phyloP scores from a whole-genome alignment of 2,888 invertebrate genomes.

The Rhingia rostrata region DNA sequence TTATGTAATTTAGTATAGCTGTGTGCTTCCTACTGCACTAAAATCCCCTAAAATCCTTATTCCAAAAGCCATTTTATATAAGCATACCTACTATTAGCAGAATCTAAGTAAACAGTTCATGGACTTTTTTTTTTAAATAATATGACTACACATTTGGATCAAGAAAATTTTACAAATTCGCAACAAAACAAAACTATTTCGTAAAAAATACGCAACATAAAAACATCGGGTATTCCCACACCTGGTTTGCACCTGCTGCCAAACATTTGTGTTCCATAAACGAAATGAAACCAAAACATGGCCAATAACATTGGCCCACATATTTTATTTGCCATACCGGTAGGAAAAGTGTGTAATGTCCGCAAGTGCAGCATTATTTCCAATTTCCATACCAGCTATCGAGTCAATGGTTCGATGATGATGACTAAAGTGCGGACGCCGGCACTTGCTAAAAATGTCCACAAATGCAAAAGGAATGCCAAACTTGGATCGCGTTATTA shows the following conservation, averaged over 20 bases:
- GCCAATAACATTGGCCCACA: conserved; percentile 58
- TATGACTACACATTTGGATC: too few relatives aligned
- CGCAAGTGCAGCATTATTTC: conserved; percentile 6
- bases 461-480: conserved; percentile 24
- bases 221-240: neutral
- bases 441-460: neutral
- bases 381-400: neutral
- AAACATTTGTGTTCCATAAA: conserved; percentile 6
- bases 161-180: too few relatives aligned
- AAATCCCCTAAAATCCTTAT: too few relatives aligned
- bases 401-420: neutral
- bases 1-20: too few relatives aligned
- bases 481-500: conserved; percentile 22
- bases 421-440: neutral
- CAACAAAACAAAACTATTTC: too few relatives aligned
- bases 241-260: neutral
- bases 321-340: conserved; percentile 15
- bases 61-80: too few relatives aligned
- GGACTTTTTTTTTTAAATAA: too few relatives aligned
- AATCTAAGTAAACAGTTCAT: too few relatives aligned
- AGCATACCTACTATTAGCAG: too few relatives aligned
- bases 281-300: conserved; percentile 20
- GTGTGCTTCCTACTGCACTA: too few relatives aligned
- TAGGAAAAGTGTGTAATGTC: conserved; percentile 11
- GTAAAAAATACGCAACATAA: too few relatives aligned